Evolutionary conservation across 2,113 vertebrate genomes (phyloP).

Genomic region (Grallaria varia): DNA sequence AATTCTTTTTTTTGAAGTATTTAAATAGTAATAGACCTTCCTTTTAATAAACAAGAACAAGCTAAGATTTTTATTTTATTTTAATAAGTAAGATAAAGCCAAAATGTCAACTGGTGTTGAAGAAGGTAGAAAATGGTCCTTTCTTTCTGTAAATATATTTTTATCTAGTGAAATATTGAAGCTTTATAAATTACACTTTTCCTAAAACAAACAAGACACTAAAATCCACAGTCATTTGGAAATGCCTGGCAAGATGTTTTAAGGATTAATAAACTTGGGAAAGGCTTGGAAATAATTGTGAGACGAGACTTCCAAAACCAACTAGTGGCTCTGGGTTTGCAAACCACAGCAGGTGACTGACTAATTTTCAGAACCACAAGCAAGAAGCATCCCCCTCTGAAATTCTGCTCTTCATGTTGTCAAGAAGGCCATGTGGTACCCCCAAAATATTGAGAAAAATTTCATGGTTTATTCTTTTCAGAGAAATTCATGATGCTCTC

Average conservation of each 20-base stretch:
- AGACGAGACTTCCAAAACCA: neutral
- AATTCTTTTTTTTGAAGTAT: neutral
- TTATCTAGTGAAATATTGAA: neutral
- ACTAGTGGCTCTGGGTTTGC: neutral
- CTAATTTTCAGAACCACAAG: neutral
- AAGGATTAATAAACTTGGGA: neutral
- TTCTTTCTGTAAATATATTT: constrained; percentile 21
- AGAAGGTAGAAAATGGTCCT: neutral
- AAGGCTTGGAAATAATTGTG: neutral
- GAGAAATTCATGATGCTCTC: neutral
- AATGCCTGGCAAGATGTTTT: neutral
- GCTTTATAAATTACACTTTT: neutral
- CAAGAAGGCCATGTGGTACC: neutral
- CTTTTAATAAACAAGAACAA: constrained; percentile 32
- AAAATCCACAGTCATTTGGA: neutral
- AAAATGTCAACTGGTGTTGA: neutral
- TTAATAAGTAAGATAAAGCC: constrained; percentile 19
- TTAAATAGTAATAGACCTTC: constrained; percentile 6
- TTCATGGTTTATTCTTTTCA: neutral
- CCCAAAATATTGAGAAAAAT: neutral
- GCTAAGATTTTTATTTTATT: constrained; percentile 29
- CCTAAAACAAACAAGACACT: neutral
- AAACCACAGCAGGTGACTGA: neutral
- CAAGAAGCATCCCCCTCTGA: neutral
- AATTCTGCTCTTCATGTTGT: neutral